Evolutionary conservation across 64 coral and sea anemone species (phyloP).

Genomic region (Montipora capricornis): DNA sequence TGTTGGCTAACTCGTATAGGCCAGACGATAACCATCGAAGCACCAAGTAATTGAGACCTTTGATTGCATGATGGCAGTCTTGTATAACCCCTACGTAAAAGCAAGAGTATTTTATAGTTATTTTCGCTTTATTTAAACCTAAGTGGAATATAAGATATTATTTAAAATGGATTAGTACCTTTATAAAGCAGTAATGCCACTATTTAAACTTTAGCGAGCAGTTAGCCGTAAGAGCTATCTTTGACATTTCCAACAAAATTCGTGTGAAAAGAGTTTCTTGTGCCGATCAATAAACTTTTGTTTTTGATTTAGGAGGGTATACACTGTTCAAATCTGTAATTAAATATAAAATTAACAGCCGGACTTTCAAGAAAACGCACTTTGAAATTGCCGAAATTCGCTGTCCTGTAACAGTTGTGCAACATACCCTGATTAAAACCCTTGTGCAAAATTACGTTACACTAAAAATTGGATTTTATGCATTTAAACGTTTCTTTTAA

Average conservation of each 20-base stretch:
- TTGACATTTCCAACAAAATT: background rate
- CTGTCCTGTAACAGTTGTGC: background rate
- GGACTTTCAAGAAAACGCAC: background rate
- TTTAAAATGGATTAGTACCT: background rate
- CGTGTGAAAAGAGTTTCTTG: conserved; percentile 19
- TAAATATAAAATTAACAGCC: conserved; percentile 2
- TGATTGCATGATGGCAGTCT: background rate
- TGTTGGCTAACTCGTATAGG: too few species aligned
- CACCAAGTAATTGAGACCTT: background rate
- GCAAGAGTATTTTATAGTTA: too few species aligned
- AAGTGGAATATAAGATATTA: background rate
- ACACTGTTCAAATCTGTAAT: background rate
- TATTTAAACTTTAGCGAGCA: background rate
- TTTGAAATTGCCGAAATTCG: background rate
- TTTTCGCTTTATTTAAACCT: conserved; percentile 4
- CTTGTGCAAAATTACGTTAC: background rate
- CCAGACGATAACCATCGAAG: too few species aligned
- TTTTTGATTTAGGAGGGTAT: background rate
- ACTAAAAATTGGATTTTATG: background rate
- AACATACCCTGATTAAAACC: background rate
- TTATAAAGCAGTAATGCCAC: background rate
- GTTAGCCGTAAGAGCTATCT: background rate
- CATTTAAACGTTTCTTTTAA: background rate
- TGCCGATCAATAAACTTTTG: background rate
- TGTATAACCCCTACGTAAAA: background rate